Conservation (phyloP, 2,113 vertebrate species). For the Cranoglanis bouderius region DNA sequence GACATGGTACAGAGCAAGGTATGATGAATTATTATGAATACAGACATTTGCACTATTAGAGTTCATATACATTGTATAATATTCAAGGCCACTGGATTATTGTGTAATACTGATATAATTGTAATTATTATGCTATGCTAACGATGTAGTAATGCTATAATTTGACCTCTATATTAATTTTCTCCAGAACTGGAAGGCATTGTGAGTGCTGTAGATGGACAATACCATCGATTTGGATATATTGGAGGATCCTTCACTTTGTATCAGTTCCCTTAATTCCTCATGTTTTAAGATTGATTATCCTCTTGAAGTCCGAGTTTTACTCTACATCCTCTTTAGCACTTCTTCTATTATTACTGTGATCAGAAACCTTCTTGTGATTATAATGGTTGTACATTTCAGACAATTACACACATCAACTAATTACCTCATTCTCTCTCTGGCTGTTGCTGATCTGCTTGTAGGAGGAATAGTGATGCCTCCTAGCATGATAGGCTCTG, state of each 20-base stretch:
- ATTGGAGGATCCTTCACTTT: constrained; percentile 48
- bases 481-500: constrained; percentile 80
- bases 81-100: no score
- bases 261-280: constrained; percentile 69
- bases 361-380: constrained; percentile 78
- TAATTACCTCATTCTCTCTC: constrained; percentile 78
- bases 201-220: constrained; percentile 36
- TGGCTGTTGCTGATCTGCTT: constrained; percentile 73
- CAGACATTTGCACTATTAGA: not conserved
- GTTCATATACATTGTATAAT: not conserved
- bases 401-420: constrained; percentile 67
- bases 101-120: no score
- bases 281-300: constrained; percentile 74
- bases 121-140: no score
- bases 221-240: not conserved
- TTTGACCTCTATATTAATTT: not conserved
- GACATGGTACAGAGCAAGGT: no score
- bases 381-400: constrained; percentile 60
- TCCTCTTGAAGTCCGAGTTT: constrained; percentile 64
- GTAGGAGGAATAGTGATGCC: constrained; percentile 80
- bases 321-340: constrained; percentile 74
- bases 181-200: constrained; percentile 39
- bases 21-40: not conserved
- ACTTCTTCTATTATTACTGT: constrained; percentile 75
- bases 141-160: not conserved